Percentiles rank a stretch among this genome's conserved stretches.
Conservation (phyloP, 2,888 invertebrate genomes). For the Microctonus hyperodae region DNA sequence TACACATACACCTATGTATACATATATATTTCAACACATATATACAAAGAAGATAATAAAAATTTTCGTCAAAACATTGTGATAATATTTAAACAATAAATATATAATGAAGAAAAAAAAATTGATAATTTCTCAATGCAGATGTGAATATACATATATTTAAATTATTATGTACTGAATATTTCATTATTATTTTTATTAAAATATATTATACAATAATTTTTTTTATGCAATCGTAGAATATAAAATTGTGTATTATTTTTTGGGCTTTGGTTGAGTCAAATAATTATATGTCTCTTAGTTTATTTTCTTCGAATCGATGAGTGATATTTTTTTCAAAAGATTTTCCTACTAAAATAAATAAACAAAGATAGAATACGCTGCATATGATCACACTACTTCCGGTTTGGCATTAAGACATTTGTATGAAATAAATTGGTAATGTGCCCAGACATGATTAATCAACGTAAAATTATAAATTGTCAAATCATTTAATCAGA, state of each 20-base stretch:
- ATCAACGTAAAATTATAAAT: slow-evolving; percentile 3
- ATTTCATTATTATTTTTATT: no score
- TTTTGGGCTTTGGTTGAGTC: background rate
- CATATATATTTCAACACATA: no score
- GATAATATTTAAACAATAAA: background rate
- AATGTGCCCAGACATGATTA: slow-evolving; percentile 9
- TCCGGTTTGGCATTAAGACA: slow-evolving; percentile 13
- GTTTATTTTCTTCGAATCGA: background rate
- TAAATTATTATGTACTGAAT: no score
- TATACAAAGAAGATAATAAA: background rate
- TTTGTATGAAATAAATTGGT: slow-evolving; percentile 4
- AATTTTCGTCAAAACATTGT: background rate
- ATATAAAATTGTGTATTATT: background rate
- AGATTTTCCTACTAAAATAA: background rate
- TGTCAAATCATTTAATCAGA: background rate
- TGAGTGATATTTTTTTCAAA: background rate
- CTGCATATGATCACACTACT: slow-evolving; percentile 4
- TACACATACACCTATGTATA: no score
- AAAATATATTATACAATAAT: background rate
- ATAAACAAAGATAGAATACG: background rate
- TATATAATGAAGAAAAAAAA: background rate
- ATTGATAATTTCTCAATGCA: background rate
- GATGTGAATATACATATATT: no score
- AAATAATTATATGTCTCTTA: background rate
- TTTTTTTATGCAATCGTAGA: background rate